Percentiles rank a stretch among this genome's conserved stretches.
Evolutionary conservation across 2,888 invertebrate species (phyloP).

Genomic region (Diarsia dahlii): DNA sequence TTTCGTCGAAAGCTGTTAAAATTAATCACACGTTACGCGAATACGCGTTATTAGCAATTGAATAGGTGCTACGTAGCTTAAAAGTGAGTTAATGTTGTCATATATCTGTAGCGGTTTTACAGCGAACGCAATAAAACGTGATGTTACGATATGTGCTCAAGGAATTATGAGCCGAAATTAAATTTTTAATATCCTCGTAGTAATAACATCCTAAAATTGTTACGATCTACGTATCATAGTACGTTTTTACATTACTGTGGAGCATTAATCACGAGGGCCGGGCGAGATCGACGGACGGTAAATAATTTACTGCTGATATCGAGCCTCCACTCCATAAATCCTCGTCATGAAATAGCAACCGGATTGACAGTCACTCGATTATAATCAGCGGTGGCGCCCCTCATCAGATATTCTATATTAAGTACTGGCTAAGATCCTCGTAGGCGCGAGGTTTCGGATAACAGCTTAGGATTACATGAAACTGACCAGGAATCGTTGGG

Average conservation of each 20-base stretch:
- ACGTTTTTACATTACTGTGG: slow-evolving; percentile 61
- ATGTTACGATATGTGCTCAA: slow-evolving; percentile 68
- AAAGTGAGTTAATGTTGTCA: slow-evolving; percentile 64
- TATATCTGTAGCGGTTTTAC: slow-evolving; percentile 69
- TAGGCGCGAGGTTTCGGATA: slow-evolving; percentile 33
- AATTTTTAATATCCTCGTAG: slow-evolving; percentile 68
- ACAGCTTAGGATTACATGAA: slow-evolving; percentile 20
- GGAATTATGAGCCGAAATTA: slow-evolving; percentile 70
- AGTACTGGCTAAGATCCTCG: slow-evolving; percentile 51
- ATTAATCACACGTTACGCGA: slow-evolving; percentile 54
- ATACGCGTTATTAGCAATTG: slow-evolving; percentile 60
- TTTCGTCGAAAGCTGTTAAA: slow-evolving; percentile 55
- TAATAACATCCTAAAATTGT: slow-evolving; percentile 64
- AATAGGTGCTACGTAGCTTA: slow-evolving; percentile 62
- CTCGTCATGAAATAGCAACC: slow-evolving; percentile 76
- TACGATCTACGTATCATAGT: slow-evolving; percentile 60
- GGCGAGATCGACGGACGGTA: slow-evolving; percentile 74
- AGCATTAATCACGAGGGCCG: slow-evolving; percentile 72
- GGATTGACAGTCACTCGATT: slow-evolving; percentile 80
- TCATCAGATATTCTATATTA: slow-evolving; percentile 65
- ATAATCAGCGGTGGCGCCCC: slow-evolving; percentile 68
- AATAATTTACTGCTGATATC: slow-evolving; percentile 80
- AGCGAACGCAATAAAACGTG: slow-evolving; percentile 69
- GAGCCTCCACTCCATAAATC: slow-evolving; percentile 77
- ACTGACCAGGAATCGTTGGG: slow-evolving; percentile 20